phyloP scores from a whole-genome alignment of 2,797 vertebrate genomes.

The Myotis findleyi region DNA sequence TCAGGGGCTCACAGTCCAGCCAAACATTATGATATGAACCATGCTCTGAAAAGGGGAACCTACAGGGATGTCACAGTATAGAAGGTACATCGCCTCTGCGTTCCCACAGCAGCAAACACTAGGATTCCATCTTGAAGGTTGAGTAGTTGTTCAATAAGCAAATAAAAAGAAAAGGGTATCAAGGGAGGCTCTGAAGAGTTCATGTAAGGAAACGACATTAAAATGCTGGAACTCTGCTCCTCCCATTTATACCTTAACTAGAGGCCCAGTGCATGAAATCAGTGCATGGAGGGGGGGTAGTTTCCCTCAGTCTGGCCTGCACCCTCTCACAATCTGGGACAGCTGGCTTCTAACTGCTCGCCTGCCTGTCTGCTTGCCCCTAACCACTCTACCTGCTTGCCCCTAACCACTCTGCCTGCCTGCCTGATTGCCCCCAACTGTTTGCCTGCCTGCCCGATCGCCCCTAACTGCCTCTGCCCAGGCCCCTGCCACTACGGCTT shows the following conservation, averaged over 20 bases:
- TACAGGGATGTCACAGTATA: fast-evolving
- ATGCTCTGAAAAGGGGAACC: neutral
- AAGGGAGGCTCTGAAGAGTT: neutral
- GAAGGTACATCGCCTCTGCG: neutral
- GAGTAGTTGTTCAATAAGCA: neutral
- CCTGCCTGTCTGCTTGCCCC: too few species aligned
- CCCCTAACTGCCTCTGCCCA: too few species aligned
- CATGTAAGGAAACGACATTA: neutral
- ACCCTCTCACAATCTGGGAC: too few species aligned
- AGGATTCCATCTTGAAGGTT: neutral
- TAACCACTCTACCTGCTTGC: too few species aligned
- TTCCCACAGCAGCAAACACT: neutral
- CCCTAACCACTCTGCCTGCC: too few species aligned
- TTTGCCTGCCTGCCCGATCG: too few species aligned
- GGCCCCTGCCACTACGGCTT: too few species aligned
- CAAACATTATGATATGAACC: neutral
- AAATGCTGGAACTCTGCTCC: neutral
- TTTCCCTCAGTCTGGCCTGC: too few species aligned
- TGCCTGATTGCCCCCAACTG: too few species aligned
- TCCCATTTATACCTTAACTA: neutral
- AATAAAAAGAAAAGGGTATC: neutral
- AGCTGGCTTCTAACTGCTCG: too few species aligned
- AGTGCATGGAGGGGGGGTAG: too few species aligned
- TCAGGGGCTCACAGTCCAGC: neutral
- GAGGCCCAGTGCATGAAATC: too few species aligned